phyloP scores from a whole-genome alignment of 2,113 vertebrate species.

The Andinoacara biseriatus region DNA sequence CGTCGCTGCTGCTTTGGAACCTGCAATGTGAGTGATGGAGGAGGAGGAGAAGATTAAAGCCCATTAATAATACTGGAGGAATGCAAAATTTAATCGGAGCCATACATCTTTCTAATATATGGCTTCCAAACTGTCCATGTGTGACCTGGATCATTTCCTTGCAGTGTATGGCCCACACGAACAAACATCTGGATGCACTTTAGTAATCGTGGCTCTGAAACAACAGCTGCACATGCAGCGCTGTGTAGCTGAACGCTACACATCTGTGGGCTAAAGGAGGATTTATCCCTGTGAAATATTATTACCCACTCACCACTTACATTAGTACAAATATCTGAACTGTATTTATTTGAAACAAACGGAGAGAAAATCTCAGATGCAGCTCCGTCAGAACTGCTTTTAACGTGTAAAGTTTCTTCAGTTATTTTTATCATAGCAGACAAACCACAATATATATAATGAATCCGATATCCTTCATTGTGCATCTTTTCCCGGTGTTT shows the following conservation, averaged over 20 bases:
- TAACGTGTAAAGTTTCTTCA: neutral
- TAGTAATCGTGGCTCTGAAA: neutral
- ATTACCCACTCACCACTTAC: too few relatives aligned
- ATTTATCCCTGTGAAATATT: too few relatives aligned
- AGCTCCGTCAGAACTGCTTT: neutral
- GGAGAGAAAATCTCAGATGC: too few relatives aligned
- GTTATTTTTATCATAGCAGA: too few relatives aligned
- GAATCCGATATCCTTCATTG: neutral
- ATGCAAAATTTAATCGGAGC: constrained; percentile 22
- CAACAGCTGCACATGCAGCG: constrained; percentile 15
- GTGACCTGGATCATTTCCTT: constrained; percentile 62
- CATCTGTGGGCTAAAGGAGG: neutral
- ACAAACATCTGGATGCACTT: constrained; percentile 58
- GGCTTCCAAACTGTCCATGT: constrained; percentile 56
- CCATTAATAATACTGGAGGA: neutral
- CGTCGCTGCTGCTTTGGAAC: constrained; percentile 84
- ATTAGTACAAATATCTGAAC: neutral
- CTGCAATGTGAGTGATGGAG: constrained; percentile 62
- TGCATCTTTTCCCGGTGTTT: neutral
- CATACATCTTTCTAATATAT: neutral
- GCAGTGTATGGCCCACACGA: neutral
- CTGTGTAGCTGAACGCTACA: neutral
- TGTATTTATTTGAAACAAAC: neutral
- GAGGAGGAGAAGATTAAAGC: neutral
- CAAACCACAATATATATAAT: too few relatives aligned